Evolutionary conservation across 2,113 vertebrate genomes (phyloP), one percentile per base, ranked within the genome.

Genomic region (Dasyornis broadbenti): DNA sequence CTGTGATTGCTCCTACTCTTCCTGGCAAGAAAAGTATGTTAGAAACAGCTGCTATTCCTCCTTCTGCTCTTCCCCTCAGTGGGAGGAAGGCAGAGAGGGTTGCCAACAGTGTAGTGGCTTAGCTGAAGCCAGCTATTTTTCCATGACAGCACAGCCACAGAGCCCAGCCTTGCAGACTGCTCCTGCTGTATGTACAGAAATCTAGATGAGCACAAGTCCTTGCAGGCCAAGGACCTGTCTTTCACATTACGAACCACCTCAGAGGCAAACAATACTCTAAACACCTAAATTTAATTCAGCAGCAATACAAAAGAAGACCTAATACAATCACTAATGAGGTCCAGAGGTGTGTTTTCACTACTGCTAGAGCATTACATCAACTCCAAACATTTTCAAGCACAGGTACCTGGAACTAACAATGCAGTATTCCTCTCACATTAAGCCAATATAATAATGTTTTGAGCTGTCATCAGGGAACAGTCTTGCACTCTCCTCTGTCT

Each of bases 21-120:
- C 17, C 66, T 93, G 90, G 93, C 90, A 94, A 85, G 75, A 47
- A 91, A 95, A 95, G 45, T 69, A 77, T 78, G 93, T 85, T 26
- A 88, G 68, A 88, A 93, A 89, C 96, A 95, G 94, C 94, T 93
- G 82, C 75, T 88, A 21, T 89, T 91, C 79, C 82, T 95, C 88
- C 87, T 82, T 76, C 86, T 95, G 95, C 59, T 94, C 65, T 92
- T 82, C 39, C 59, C 84, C 82, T 73, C 47, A 26, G 86, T 80
- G 81, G 70, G 86, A 91, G 50, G 72, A 92, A 90, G 73, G 86
- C 70, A 92, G 86, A 83, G 57, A 76, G 47, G 39, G 87, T 33
- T 96, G 94, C 96, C 94, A 97, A 61, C 84, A 87, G 37, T 3
- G 54, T 37, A 91, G 64, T 30, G 11, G 85, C 75, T 85, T 60